phyloP scores from a whole-genome alignment of 1,140 invertebrate species.

The Adoxophyes honmai region DNA sequence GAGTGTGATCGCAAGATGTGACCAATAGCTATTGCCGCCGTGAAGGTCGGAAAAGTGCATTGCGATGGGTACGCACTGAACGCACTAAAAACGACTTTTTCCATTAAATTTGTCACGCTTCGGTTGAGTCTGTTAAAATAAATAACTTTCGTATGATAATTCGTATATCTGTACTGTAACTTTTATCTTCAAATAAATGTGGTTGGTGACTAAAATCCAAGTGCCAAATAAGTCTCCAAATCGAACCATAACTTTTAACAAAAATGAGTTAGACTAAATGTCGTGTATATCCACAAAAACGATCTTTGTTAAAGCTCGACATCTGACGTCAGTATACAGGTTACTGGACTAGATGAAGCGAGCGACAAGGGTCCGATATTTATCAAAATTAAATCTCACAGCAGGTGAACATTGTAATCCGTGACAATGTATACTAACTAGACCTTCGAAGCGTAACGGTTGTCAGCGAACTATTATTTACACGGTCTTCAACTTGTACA shows the following conservation, averaged over 20 bases:
- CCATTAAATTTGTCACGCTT: not conserved
- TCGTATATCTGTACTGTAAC: too few species aligned
- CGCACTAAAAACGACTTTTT: not conserved
- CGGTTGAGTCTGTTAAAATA: not conserved
- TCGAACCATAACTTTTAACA: too few species aligned
- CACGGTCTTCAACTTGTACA: not conserved
- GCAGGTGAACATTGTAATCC: slow-evolving; percentile 50
- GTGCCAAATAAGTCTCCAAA: too few species aligned
- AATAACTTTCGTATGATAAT: not conserved
- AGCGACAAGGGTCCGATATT: slow-evolving; percentile 41
- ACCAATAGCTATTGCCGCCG: slow-evolving; percentile 15
- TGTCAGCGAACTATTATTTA: not conserved
- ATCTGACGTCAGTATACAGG: slow-evolving; percentile 44
- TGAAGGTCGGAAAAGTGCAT: slow-evolving; percentile 31
- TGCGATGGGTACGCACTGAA: slow-evolving; percentile 15
- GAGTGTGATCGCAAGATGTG: slow-evolving; percentile 22
- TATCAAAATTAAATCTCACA: slow-evolving; percentile 59
- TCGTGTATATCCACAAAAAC: slow-evolving; percentile 23
- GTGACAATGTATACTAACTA: slow-evolving; percentile 20
- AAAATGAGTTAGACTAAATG: too few species aligned
- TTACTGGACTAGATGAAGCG: slow-evolving; percentile 47
- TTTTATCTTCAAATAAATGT: too few species aligned
- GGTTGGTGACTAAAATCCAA: too few species aligned
- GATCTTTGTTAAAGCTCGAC: slow-evolving; percentile 32
- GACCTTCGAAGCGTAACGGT: slow-evolving; percentile 16